These are phyloP conservation scores for Copidosoma floridanum DNA, from an alignment of 1,140 invertebrate species.

Conservation along the genomic window DNA sequence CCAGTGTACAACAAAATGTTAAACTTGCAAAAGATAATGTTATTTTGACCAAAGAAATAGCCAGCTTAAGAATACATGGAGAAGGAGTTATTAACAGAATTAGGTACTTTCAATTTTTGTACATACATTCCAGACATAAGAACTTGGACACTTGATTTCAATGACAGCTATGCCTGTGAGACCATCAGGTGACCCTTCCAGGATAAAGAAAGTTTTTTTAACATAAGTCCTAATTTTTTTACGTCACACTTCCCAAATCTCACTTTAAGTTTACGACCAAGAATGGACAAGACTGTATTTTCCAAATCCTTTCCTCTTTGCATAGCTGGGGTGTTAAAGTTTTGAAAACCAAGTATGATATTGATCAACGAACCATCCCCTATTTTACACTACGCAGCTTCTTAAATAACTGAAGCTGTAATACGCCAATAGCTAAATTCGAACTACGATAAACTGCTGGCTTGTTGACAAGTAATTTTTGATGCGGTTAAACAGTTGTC, in stretches of 20 bases:
- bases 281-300: constrained; percentile 15
- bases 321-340: constrained; percentile 29
- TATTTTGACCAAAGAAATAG: constrained; percentile 47
- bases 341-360: constrained; percentile 32
- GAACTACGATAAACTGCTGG: constrained; percentile 29
- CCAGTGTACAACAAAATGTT: constrained; percentile 36
- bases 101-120: constrained; percentile 44
- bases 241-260: neutral
- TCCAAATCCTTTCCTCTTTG: constrained; percentile 32
- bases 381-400: constrained; percentile 39
- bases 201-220: constrained; percentile 29
- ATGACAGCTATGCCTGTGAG: constrained; percentile 51
- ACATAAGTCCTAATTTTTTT: constrained; percentile 27
- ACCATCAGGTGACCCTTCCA: constrained; percentile 53
- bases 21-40: constrained; percentile 38
- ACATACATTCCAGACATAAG: constrained; percentile 43
- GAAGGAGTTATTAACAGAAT: constrained; percentile 46
- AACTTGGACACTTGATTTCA: constrained; percentile 54
- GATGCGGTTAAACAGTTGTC: neutral
- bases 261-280: constrained; percentile 6
- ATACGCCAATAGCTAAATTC: constrained; percentile 41
- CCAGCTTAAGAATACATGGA: constrained; percentile 48
- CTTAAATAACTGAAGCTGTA: constrained; percentile 42
- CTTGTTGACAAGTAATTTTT: constrained; percentile 7
- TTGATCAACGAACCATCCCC: constrained; percentile 29